Conservation (phyloP, 2,888 invertebrate genomes). For the Tricholauxania praeusta region DNA sequence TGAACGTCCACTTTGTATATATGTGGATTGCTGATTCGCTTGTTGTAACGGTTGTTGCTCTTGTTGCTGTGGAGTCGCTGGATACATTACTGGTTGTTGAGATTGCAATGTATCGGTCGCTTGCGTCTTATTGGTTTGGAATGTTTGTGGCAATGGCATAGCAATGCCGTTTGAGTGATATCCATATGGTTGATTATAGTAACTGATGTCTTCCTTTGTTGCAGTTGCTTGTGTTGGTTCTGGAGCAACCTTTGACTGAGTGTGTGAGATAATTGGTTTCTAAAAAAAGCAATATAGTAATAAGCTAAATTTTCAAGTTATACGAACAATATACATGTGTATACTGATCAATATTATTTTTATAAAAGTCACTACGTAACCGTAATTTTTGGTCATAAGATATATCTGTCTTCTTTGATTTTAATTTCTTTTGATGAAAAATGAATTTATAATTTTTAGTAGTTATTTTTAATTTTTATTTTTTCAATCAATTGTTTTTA, state of each 20-base stretch:
- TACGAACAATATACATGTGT: too few species aligned
- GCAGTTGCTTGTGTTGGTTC: slow-evolving; percentile 33
- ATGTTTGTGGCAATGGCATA: slow-evolving; percentile 28
- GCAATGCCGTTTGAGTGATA: slow-evolving; percentile 56
- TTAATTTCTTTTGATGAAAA: too few species aligned
- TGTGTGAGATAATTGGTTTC: slow-evolving; percentile 62
- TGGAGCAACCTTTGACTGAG: slow-evolving; percentile 50
- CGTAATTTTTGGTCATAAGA: too few species aligned
- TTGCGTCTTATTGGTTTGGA: slow-evolving; percentile 27
- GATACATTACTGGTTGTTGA: neutral
- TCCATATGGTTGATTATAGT: slow-evolving; percentile 64
- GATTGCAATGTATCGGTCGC: slow-evolving; percentile 25
- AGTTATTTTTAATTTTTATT: too few species aligned
- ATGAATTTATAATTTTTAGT: too few species aligned
- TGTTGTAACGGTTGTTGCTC: slow-evolving; percentile 33
- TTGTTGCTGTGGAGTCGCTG: slow-evolving; percentile 27
- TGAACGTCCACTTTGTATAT: slow-evolving; percentile 64
- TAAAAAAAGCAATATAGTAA: too few species aligned
- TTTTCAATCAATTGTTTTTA: too few species aligned
- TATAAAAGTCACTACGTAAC: too few species aligned
- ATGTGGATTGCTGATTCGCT: slow-evolving; percentile 54
- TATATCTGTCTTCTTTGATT: too few species aligned
- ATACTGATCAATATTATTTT: too few species aligned
- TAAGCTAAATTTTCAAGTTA: too few species aligned
- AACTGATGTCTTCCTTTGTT: slow-evolving; percentile 43